A percentile compares a stretch with the other conserved stretches of the same genome.
Evolutionary conservation across 2,888 invertebrate genomes (phyloP).

Genomic region (Napeogenes sylphis): DNA sequence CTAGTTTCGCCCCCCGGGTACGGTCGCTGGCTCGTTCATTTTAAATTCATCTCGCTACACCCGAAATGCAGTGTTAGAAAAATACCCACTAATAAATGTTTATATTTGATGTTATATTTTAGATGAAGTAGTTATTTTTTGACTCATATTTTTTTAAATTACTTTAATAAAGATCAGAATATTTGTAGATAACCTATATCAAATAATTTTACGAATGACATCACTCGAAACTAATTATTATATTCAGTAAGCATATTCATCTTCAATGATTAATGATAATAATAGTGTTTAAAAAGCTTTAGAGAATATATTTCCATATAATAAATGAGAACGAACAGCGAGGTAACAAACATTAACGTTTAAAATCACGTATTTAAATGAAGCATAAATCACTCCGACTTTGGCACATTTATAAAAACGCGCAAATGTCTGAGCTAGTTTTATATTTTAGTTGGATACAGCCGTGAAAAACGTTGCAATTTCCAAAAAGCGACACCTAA

Average conservation of each 20-base stretch:
- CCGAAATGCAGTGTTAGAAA: slow-evolving; percentile 23
- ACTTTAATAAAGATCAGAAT: background rate
- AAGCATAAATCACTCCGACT: slow-evolving; percentile 22
- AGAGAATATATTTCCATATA: no score
- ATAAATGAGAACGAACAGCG: no score
- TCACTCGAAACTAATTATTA: no score
- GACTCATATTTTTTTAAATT: background rate
- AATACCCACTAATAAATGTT: slow-evolving; percentile 2
- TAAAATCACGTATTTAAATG: slow-evolving; percentile 25
- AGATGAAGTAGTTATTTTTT: background rate
- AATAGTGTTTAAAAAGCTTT: background rate
- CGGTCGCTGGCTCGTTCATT: slow-evolving; percentile 32
- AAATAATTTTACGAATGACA: no score
- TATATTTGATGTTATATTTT: slow-evolving; percentile 1
- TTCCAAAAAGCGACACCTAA: slow-evolving; percentile 36
- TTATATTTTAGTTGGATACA: slow-evolving; percentile 30
- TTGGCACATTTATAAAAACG: slow-evolving; percentile 26
- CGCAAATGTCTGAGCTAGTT: slow-evolving; percentile 28
- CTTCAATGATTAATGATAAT: background rate
- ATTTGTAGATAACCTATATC: no score
- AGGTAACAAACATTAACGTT: slow-evolving; percentile 5
- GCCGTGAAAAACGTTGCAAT: slow-evolving; percentile 36
- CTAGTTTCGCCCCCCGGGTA: slow-evolving; percentile 34
- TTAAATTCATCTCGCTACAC: slow-evolving; percentile 31
- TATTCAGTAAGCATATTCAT: no score